phyloP scores from a whole-genome alignment of 2,888 invertebrate species.

The Cylindroiulus punctatus region DNA sequence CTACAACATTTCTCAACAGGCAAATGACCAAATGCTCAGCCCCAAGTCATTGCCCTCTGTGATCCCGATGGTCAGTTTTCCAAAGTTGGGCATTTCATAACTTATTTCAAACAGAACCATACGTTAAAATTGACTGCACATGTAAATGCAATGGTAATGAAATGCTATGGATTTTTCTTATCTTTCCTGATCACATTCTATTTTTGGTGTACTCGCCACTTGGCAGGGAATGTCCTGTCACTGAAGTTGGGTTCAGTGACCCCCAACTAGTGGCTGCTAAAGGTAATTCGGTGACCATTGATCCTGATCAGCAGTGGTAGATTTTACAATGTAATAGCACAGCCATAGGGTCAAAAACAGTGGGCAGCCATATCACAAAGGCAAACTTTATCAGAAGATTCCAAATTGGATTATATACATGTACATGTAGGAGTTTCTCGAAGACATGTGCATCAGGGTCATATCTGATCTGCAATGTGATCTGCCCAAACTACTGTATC shows the following conservation, averaged over 20 bases:
- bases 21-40: conserved; percentile 12
- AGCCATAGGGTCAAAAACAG: neutral
- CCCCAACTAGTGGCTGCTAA: neutral
- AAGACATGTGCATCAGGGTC: neutral
- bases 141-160: neutral
- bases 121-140: neutral
- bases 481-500: neutral
- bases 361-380: neutral
- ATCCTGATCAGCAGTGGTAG: neutral
- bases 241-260: neutral
- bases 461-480: conserved; percentile 4
- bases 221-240: neutral
- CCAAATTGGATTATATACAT: conserved; percentile 26
- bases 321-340: neutral
- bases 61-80: neutral
- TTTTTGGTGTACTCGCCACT: neutral
- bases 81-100: neutral
- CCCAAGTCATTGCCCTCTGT: neutral
- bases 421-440: neutral
- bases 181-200: neutral
- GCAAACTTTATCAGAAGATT: neutral
- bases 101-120: neutral
- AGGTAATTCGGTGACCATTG: conserved; percentile 29
- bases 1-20: neutral
- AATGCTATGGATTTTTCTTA: neutral